Percentiles rank a stretch among this genome's conserved stretches.
Evolutionary conservation across 1,140 invertebrate species (phyloP).

Genomic region (Zaprionus taronus): DNA sequence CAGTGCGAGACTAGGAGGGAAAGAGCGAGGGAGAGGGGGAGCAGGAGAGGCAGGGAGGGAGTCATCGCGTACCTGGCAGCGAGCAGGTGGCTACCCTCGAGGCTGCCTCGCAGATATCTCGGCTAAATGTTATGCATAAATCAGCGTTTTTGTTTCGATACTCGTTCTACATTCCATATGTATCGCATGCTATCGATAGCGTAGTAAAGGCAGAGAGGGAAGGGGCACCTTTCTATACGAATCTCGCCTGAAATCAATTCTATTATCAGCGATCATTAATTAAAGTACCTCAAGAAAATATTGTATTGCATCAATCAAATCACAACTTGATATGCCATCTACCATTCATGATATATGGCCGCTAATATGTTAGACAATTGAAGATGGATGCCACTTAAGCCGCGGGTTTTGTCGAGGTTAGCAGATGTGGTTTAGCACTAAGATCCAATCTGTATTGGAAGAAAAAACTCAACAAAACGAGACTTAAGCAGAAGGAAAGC

Average conservation of each 20-base stretch:
- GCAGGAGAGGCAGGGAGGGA: neutral
- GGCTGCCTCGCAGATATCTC: constrained; percentile 16
- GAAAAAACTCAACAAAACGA: neutral
- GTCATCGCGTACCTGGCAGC: constrained; percentile 29
- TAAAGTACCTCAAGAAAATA: neutral
- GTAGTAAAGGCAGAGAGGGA: neutral
- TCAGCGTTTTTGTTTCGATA: constrained; percentile 34
- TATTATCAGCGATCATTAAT: constrained; percentile 3
- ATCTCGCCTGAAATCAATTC: neutral
- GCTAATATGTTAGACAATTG: neutral
- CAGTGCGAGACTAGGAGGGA: neutral
- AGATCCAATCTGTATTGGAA: neutral
- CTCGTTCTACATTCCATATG: neutral
- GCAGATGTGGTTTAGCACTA: too few species aligned
- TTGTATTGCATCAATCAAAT: neutral
- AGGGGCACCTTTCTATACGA: neutral
- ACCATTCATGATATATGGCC: neutral
- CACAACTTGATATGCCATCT: neutral
- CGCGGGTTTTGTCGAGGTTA: neutral
- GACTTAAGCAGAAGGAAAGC: too few species aligned
- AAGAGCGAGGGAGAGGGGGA: too few species aligned
- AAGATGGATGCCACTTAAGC: too few species aligned
- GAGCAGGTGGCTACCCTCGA: constrained; percentile 36
- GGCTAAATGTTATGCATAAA: constrained; percentile 43
- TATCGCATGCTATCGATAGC: constrained; percentile 2